Base-by-base conservation (phyloP, 2,113 vertebrate species). In the Strigops habroptila region DNA sequence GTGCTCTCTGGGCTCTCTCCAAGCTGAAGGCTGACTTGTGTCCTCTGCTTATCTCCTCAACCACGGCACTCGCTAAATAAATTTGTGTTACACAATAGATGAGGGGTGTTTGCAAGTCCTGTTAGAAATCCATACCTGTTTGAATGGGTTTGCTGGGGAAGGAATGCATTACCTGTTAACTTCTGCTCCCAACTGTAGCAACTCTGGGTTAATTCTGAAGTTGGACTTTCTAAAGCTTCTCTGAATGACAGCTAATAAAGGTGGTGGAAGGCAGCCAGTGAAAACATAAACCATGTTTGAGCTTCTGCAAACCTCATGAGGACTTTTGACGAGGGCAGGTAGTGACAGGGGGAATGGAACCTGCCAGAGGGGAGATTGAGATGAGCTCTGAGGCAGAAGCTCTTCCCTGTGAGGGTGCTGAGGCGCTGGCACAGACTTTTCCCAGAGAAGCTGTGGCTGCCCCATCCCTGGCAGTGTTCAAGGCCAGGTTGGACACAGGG, bases 11-110 rank as follows among this genome's bases (percentile, higher is more conserved):
- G 9, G 33, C 21, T 7, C 33, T 22, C 19, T 63, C 15, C 23
- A 25, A 0, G 1, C 9, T n/a, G 73, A 7, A 43, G 52, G 19
- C 41, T 51, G 70, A 30, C 46, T 15, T 0, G 6, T 52, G 19
- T 55, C 67, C 43, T 87, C 33, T 2, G 14, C n/a, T 87, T 18
- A 18, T 12, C 37, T 74, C 49, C 33, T 16, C 1, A 64, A 7
- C 69, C 6, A 1, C 69, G 44, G 41, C 60, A 39, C 33, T 37
- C 3, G 2, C 44, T 60, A 18, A 13, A 22, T n/a, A 57, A 14
- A 25, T 30, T 25, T 30, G 23, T 33, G 4, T 67, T 43, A 3
- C 14, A 1, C 3, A 41, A 51, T 9, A 43, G 24, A 22, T 16
- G 5, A 10, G 46, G 28, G 43, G 12, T 44, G 53, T 49, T 49